phyloP scores from a whole-genome alignment of 2,888 invertebrate species.

The Drosophila dives region DNA sequence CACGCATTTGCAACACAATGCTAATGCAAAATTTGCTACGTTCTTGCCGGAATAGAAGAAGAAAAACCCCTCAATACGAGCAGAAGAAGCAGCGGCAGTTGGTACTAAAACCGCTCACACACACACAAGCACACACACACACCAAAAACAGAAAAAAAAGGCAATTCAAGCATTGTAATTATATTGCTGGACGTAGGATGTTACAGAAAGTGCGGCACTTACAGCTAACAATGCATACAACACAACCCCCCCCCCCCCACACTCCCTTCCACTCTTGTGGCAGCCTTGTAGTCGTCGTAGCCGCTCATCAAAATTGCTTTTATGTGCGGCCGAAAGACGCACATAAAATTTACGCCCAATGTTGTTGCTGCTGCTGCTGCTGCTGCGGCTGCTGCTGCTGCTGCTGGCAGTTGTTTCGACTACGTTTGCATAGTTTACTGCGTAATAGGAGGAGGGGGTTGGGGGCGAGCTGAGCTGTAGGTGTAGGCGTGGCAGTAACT shows the following conservation, averaged over 20 bases:
- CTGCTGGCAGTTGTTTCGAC: conserved; percentile 73
- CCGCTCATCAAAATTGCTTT: conserved; percentile 79
- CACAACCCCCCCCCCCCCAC: too few relatives aligned
- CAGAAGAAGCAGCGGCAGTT: conserved; percentile 11
- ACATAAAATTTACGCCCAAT: conserved; percentile 73
- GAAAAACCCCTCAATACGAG: conserved; percentile 14
- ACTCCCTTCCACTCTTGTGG: not conserved
- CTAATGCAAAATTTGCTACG: conserved; percentile 57
- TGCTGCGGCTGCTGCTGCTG: conserved; percentile 11
- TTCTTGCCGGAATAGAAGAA: conserved; percentile 17
- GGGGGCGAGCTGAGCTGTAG: conserved; percentile 32
- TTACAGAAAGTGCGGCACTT: conserved; percentile 71
- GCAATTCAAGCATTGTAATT: conserved; percentile 72
- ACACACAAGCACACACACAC: not conserved
- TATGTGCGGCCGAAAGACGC: conserved; percentile 64
- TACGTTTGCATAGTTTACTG: conserved; percentile 76
- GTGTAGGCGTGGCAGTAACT: conserved; percentile 28
- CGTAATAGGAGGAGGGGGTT: conserved; percentile 15
- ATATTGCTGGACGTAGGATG: conserved; percentile 72
- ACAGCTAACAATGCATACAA: conserved; percentile 49
- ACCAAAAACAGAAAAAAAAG: not conserved
- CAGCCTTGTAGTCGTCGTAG: conserved; percentile 9
- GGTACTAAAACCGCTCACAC: conserved; percentile 50
- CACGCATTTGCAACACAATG: conserved; percentile 57
- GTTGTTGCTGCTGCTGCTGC: not conserved